phyloP scores from a whole-genome alignment of 2,113 vertebrate genomes.

The Melanostigma gelatinosum region DNA sequence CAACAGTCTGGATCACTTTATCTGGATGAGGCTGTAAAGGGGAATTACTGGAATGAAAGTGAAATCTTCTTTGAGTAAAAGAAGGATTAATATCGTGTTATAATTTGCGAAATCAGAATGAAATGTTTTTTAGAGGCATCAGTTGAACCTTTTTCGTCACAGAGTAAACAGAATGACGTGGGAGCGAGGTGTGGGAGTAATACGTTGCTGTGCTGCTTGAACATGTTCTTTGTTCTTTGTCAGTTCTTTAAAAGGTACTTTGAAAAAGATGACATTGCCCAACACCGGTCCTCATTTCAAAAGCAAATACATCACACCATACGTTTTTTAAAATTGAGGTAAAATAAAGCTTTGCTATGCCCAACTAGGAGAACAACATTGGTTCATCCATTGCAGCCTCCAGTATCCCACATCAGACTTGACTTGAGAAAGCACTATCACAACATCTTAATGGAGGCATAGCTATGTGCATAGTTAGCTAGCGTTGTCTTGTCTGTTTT shows the following conservation, averaged over 20 bases:
- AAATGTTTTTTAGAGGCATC: background rate
- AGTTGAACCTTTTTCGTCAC: constrained; percentile 6
- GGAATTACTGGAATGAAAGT: background rate
- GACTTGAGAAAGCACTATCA: background rate
- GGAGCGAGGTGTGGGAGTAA: background rate
- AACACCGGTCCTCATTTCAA: too few species aligned
- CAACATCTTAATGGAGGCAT: background rate
- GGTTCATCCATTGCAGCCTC: too few species aligned
- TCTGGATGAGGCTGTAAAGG: background rate
- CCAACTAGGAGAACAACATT: too few species aligned
- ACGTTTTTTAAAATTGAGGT: too few species aligned
- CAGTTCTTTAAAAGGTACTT: background rate
- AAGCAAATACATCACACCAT: too few species aligned
- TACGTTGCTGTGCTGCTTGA: background rate
- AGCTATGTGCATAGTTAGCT: background rate
- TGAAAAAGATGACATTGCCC: too few species aligned
- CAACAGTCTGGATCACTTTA: background rate
- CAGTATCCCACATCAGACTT: too few species aligned
- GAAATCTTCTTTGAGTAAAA: background rate
- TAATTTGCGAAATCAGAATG: background rate
- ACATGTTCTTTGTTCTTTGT: too few species aligned
- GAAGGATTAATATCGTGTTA: background rate
- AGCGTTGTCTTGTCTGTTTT: background rate
- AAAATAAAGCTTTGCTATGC: too few species aligned
- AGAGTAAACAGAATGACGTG: background rate